phyloP scores from a whole-genome alignment of 92 coral and sea anemone genomes.

The Parazoanthus atlanticus region DNA sequence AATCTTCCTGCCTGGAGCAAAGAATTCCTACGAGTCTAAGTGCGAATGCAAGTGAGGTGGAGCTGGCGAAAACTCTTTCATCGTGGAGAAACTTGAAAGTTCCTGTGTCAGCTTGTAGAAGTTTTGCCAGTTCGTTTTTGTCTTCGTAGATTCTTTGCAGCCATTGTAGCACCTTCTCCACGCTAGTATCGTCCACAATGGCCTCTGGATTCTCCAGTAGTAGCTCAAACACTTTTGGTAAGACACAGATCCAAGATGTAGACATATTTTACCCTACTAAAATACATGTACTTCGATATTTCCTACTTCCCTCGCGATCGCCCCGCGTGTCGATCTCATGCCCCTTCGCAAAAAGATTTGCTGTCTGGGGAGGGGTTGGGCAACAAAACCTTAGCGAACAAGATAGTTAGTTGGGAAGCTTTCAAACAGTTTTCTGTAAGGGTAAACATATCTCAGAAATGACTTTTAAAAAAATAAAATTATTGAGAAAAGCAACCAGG shows the following conservation, averaged over 20 bases:
- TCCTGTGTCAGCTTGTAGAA: conserved; percentile 61
- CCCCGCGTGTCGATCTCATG: conserved; percentile 3
- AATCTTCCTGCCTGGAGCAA: conserved; percentile 46
- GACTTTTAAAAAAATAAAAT: no score
- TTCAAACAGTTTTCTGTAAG: no score
- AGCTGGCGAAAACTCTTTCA: conserved; percentile 50
- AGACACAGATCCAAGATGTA: conserved; percentile 53
- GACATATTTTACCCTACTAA: not conserved
- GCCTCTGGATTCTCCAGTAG: conserved; percentile 71
- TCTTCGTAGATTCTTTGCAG: conserved; percentile 57
- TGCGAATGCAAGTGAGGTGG: conserved; percentile 65
- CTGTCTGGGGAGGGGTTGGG: not conserved
- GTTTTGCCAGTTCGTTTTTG: conserved; percentile 36
- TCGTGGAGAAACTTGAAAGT: conserved; percentile 62
- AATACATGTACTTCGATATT: not conserved
- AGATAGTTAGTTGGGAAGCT: not conserved
- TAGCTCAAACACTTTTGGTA: conserved; percentile 71
- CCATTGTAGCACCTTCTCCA: conserved; percentile 82
- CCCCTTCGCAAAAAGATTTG: not conserved
- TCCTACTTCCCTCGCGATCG: conserved; percentile 3
- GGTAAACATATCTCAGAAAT: not conserved
- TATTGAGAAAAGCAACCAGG: not conserved
- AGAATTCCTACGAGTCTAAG: conserved; percentile 77
- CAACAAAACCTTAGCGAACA: not conserved
- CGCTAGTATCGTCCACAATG: conserved; percentile 94